Conservation (phyloP, 2,888 invertebrate genomes). For the Fabriciana adippe region DNA sequence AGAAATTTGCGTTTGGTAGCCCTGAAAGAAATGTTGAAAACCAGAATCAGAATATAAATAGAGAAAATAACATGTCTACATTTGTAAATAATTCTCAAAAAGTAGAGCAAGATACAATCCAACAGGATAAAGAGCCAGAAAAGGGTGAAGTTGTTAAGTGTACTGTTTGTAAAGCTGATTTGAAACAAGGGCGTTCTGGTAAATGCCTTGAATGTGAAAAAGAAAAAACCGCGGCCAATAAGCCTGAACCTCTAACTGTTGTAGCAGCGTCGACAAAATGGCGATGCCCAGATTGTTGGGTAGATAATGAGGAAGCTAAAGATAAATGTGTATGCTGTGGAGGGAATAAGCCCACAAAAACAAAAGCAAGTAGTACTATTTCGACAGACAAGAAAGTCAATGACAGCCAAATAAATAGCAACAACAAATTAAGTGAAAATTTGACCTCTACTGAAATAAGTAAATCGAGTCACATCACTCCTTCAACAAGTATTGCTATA, state of each 20-base stretch:
- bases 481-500: conserved; percentile 16
- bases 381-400: conserved; percentile 34
- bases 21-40: conserved; percentile 47
- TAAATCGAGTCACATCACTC: not conserved
- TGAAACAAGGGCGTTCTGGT: conserved; percentile 44
- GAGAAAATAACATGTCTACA: not conserved
- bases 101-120: not conserved
- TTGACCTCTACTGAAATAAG: not conserved
- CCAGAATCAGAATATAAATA: not conserved
- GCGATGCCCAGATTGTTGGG: conserved; percentile 60
- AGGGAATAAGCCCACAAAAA: conserved; percentile 40
- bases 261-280: conserved; percentile 47
- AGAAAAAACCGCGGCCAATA: conserved; percentile 27
- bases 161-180: conserved; percentile 49
- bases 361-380: conserved; percentile 23
- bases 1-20: conserved; percentile 56
- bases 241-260: conserved; percentile 33
- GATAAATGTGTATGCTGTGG: conserved; percentile 58
- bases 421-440: not conserved
- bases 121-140: conserved; percentile 46
- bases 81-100: not conserved
- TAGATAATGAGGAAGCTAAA: conserved; percentile 49
- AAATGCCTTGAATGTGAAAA: conserved; percentile 54
- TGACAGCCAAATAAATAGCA: not conserved
- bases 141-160: conserved; percentile 44